phyloP scores from a whole-genome alignment of 2,888 invertebrate genomes.

The Tuberolachnus salignus region DNA sequence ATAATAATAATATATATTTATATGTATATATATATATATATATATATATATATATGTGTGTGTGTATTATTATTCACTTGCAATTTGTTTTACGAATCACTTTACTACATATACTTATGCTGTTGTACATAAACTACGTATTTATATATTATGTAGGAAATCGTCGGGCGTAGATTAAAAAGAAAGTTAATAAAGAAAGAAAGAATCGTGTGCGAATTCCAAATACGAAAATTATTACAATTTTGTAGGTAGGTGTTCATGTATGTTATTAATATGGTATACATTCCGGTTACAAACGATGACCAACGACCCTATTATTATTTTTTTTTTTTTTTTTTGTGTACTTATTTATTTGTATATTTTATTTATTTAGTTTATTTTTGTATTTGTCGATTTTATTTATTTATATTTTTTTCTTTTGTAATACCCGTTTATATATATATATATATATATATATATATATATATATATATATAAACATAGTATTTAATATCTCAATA shows the following conservation, averaged over 20 bases:
- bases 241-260: too few species aligned
- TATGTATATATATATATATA: too few species aligned
- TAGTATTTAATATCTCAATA: constrained; percentile 54
- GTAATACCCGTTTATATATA: neutral
- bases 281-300: neutral
- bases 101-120: constrained; percentile 15
- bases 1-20: too few species aligned
- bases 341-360: constrained; percentile 53
- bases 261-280: neutral
- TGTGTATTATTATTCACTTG: constrained; percentile 32
- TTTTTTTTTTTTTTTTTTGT: constrained; percentile 6
- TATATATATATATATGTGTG: constrained; percentile 16
- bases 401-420: constrained; percentile 16
- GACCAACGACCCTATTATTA: constrained; percentile 20
- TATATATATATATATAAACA: too few species aligned
- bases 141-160: neutral
- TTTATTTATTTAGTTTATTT: constrained; percentile 42
- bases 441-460: neutral
- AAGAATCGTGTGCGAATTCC: too few species aligned
- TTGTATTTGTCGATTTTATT: constrained; percentile 26
- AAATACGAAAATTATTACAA: too few species aligned
- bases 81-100: constrained; percentile 53
- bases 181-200: too few species aligned
- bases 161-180: neutral
- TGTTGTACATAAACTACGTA: constrained; percentile 44